A percentile compares a stretch with the other conserved stretches of the same genome.
Conservation (phyloP, 2,797 vertebrate genomes). For the Galaxias olidus region DNA sequence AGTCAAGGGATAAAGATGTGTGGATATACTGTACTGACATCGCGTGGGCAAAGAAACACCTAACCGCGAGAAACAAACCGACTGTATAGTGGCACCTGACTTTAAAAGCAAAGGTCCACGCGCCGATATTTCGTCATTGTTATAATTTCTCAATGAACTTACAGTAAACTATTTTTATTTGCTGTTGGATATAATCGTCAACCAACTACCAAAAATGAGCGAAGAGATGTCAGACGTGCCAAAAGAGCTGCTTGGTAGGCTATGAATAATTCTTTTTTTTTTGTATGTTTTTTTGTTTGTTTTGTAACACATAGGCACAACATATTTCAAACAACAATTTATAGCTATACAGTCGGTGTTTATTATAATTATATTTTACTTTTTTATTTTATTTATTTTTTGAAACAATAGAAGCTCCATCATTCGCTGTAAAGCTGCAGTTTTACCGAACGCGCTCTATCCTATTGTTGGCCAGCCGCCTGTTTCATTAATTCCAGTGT, state of each 20-base stretch:
- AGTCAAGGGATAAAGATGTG: conserved; percentile 48
- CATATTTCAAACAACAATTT: too few relatives aligned
- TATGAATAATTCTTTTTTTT: conserved; percentile 54
- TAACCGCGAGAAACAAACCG: conserved; percentile 54
- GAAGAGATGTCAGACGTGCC: conserved; percentile 88
- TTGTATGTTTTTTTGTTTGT: not conserved
- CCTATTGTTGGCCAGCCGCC: too few relatives aligned
- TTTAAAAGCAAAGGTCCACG: conserved; percentile 15
- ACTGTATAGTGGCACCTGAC: conserved; percentile 69
- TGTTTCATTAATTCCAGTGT: too few relatives aligned
- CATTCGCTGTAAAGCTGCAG: too few relatives aligned
- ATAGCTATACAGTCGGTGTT: too few relatives aligned
- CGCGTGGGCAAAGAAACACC: conserved; percentile 58
- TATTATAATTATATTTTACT: too few relatives aligned
- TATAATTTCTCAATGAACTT: conserved; percentile 38
- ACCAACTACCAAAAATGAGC: conserved; percentile 75
- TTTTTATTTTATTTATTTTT: too few relatives aligned
- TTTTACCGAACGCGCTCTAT: too few relatives aligned
- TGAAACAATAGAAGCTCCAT: too few relatives aligned
- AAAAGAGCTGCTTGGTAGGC: conserved; percentile 88
- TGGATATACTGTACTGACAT: conserved; percentile 53
- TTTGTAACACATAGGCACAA: not conserved
- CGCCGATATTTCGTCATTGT: conserved; percentile 21
- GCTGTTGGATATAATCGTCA: conserved; percentile 41
- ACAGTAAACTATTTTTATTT: conserved; percentile 12